Conservation (phyloP, 2,888 invertebrate genomes). For the Xanthia icteritia region DNA sequence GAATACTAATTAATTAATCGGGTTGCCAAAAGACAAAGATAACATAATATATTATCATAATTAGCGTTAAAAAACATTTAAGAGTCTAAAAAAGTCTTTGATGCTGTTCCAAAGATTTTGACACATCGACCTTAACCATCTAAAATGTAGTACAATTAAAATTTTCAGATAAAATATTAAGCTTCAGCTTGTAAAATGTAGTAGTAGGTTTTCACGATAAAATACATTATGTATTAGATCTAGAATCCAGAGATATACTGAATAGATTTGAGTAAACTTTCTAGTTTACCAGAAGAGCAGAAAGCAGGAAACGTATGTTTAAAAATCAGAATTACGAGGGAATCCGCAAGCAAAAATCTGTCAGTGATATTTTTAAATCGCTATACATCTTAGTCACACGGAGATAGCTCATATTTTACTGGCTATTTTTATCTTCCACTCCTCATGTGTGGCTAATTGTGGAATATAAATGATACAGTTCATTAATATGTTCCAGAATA, state of each 20-base stretch:
- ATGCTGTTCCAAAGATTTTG: slow-evolving; percentile 48
- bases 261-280: slow-evolving; percentile 47
- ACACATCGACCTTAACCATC: slow-evolving; percentile 15
- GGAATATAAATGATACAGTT: slow-evolving; percentile 52
- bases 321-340: slow-evolving; percentile 11
- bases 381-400: slow-evolving; percentile 57
- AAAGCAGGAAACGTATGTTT: not conserved
- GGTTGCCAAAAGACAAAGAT: slow-evolving; percentile 58
- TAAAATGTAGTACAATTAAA: slow-evolving; percentile 15
- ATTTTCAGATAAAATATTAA: slow-evolving; percentile 6
- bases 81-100: slow-evolving; percentile 49
- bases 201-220: slow-evolving; percentile 37
- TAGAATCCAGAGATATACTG: slow-evolving; percentile 33
- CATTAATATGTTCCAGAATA: slow-evolving; percentile 33
- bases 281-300: not conserved
- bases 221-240: slow-evolving; percentile 45
- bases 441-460: slow-evolving; percentile 50
- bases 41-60: slow-evolving; percentile 58
- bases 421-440: slow-evolving; percentile 50
- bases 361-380: slow-evolving; percentile 56
- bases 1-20: slow-evolving; percentile 62
- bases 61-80: slow-evolving; percentile 57
- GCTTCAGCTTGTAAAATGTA: not conserved
- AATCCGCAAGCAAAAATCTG: slow-evolving; percentile 45
- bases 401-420: slow-evolving; percentile 53